phyloP scores from a whole-genome alignment of 2,888 invertebrate genomes.

The Crocallis elinguaria region DNA sequence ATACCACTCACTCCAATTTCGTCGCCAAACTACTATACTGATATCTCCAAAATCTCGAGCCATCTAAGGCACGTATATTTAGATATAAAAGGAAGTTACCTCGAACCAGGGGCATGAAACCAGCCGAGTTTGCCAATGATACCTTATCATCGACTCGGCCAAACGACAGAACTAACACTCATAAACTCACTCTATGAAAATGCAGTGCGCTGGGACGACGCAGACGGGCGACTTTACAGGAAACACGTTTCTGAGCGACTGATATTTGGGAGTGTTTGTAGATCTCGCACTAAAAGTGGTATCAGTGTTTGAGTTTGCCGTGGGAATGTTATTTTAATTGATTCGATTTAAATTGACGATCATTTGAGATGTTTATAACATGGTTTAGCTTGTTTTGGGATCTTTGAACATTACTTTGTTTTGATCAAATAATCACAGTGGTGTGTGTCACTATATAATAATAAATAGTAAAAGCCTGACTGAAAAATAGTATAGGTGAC shows the following conservation, averaged over 20 bases:
- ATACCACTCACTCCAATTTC: background rate
- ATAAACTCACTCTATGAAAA: constrained; percentile 68
- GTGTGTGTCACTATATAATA: too few relatives aligned
- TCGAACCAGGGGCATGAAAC: constrained; percentile 46
- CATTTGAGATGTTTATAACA: too few relatives aligned
- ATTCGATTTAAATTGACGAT: too few relatives aligned
- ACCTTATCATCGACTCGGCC: constrained; percentile 68
- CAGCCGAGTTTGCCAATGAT: constrained; percentile 56
- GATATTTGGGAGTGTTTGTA: background rate
- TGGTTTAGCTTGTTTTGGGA: too few relatives aligned
- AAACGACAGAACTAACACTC: constrained; percentile 70
- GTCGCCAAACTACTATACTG: constrained; percentile 13
- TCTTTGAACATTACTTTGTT: too few relatives aligned
- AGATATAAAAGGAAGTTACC: constrained; percentile 50
- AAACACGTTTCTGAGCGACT: too few relatives aligned
- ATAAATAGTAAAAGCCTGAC: too few relatives aligned
- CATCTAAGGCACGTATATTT: constrained; percentile 24
- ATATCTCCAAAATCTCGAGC: constrained; percentile 15
- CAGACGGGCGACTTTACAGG: constrained; percentile 29
- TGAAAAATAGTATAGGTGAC: too few relatives aligned
- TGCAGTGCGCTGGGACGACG: constrained; percentile 42
- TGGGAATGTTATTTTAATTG: too few relatives aligned
- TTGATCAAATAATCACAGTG: too few relatives aligned
- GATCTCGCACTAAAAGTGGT: too few relatives aligned
- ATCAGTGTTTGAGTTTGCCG: too few relatives aligned